Conservation (phyloP, 1,140 invertebrate genomes). For the Neotoxoptera formosana region DNA sequence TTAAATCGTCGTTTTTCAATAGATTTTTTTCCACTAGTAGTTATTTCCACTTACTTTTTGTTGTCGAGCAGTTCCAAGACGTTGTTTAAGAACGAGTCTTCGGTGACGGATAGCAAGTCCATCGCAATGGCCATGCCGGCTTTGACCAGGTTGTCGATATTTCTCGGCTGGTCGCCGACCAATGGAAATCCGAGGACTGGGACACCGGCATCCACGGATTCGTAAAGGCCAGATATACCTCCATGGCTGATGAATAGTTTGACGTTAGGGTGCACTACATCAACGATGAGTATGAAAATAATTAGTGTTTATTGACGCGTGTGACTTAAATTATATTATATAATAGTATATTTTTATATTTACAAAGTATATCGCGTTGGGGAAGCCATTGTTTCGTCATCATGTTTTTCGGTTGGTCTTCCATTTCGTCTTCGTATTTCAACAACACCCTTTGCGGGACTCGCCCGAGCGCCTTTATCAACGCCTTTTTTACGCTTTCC, state of each 20-base stretch:
- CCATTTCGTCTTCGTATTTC: conserved; percentile 65
- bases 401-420: not conserved
- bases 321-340: too few relatives aligned
- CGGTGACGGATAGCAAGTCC: conserved; percentile 62
- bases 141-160: conserved; percentile 64
- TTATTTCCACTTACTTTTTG: too few relatives aligned
- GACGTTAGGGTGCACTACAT: conserved; percentile 71
- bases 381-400: conserved; percentile 50
- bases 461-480: conserved; percentile 69
- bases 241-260: conserved; percentile 76
- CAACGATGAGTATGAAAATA: not conserved
- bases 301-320: too few relatives aligned
- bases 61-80: conserved; percentile 59
- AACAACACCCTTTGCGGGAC: conserved; percentile 67
- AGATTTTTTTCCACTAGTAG: not conserved
- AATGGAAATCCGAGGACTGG: conserved; percentile 65
- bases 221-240: conserved; percentile 74
- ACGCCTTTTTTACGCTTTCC: conserved; percentile 66
- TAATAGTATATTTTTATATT: not conserved
- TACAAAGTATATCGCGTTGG: conserved; percentile 58
- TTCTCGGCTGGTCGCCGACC: conserved; percentile 64
- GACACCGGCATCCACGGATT: conserved; percentile 72
- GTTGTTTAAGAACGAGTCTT: conserved; percentile 56
- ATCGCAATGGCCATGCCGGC: conserved; percentile 63
- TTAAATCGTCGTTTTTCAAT: too few relatives aligned